These are phyloP conservation scores for Sigmodon hispidus DNA, from an alignment of 2,113 vertebrate species.

Conservation along the genomic window DNA sequence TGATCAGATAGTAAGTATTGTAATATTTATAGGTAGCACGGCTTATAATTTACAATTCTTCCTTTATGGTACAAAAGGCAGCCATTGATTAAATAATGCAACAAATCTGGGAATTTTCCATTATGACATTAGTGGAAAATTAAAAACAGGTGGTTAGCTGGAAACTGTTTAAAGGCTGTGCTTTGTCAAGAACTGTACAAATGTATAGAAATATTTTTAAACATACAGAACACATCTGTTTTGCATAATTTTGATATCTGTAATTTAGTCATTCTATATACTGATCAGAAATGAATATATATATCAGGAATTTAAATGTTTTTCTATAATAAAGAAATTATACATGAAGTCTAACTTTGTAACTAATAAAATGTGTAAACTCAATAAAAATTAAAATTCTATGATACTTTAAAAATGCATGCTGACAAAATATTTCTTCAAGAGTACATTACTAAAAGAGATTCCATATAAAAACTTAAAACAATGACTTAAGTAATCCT, in stretches of 20 bases:
- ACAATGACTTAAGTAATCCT: not conserved
- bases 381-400: not conserved
- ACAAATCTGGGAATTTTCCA: not conserved
- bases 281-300: not conserved
- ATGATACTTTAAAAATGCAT: not conserved
- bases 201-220: not conserved
- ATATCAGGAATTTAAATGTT: not conserved
- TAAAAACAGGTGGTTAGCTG: not conserved
- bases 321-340: not conserved
- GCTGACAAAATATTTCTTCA: not conserved
- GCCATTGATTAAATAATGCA: not conserved
- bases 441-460: not conserved
- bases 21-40: not conserved
- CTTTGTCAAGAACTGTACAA: not conserved
- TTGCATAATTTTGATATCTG: not conserved
- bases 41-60: not conserved
- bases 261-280: not conserved
- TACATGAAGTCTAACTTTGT: not conserved
- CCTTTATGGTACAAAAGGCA: not conserved
- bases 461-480: not conserved
- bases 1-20: not conserved
- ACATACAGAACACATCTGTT: constrained; percentile 1
- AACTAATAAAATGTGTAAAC: not conserved
- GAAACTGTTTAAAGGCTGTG: not conserved
- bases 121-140: no score